Percentiles rank a stretch among this genome's conserved stretches.
phyloP scores from a whole-genome alignment of 2,113 vertebrate genomes.

The Gadus chalcogrammus region DNA sequence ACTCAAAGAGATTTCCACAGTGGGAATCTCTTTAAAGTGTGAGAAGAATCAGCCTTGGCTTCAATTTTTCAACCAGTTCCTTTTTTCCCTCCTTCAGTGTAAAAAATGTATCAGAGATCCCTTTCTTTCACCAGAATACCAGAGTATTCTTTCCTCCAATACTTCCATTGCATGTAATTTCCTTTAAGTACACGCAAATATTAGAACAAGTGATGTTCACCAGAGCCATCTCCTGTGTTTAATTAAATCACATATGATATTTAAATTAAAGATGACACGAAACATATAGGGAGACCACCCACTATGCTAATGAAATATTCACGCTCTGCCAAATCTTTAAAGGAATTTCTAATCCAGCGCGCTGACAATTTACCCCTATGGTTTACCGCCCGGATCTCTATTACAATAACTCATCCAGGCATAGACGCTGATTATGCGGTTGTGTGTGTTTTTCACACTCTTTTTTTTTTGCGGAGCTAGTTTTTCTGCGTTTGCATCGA shows the following conservation, averaged over 20 bases:
- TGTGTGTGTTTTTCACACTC: constrained; percentile 37
- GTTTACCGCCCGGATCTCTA: constrained; percentile 46
- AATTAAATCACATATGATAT: not conserved
- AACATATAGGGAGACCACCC: not conserved
- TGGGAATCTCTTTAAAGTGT: constrained; percentile 46
- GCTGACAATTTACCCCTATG: constrained; percentile 34
- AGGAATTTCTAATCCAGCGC: not conserved
- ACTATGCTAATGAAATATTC: constrained; percentile 6
- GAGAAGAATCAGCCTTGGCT: constrained; percentile 37
- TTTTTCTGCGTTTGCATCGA: constrained; percentile 51
- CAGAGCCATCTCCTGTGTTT: too few relatives aligned
- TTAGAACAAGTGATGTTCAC: too few relatives aligned
- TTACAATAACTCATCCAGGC: constrained; percentile 53
- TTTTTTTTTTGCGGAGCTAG: constrained; percentile 32
- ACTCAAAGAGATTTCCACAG: not conserved
- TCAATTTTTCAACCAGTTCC: constrained; percentile 39
- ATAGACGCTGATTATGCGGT: constrained; percentile 33
- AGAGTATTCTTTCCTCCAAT: too few relatives aligned
- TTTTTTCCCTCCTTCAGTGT: constrained; percentile 30
- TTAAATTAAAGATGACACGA: not conserved
- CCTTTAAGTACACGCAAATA: too few relatives aligned
- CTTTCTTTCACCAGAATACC: too few relatives aligned
- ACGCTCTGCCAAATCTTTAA: not conserved
- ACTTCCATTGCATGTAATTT: not conserved
- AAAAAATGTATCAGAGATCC: constrained; percentile 8